These are phyloP conservation scores for Pyrocoelia pectoralis DNA, from an alignment of 2,888 invertebrate species.

Conservation along the genomic window DNA sequence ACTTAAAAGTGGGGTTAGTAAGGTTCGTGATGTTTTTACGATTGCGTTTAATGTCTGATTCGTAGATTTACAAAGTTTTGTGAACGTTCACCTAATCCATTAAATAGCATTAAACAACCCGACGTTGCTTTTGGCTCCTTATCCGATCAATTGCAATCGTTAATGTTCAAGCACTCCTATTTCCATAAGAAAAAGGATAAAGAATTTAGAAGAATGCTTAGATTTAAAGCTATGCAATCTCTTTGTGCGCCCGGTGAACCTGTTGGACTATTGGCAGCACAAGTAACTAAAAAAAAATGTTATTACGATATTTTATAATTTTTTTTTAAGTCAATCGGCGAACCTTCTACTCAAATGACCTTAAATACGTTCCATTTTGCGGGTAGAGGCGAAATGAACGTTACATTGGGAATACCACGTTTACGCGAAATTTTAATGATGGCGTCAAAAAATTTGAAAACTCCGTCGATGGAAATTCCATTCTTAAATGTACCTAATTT, in stretches of 20 bases:
- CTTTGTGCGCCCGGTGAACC: conserved; percentile 93
- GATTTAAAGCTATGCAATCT: conserved; percentile 78
- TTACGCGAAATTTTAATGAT: conserved; percentile 97
- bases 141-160: conserved; percentile 78
- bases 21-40: background rate
- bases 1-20: conserved; percentile 65
- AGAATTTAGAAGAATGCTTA: conserved; percentile 74
- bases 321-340: conserved; percentile 81
- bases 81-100: conserved; percentile 76
- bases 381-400: conserved; percentile 99
- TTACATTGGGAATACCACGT: conserved; percentile 98
- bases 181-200: conserved; percentile 31
- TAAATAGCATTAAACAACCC: conserved; percentile 73
- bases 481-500: conserved; percentile 66
- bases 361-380: conserved; percentile 99
- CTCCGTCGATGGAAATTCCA: conserved; percentile 96
- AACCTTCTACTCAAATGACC: conserved; percentile 99
- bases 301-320: no score
- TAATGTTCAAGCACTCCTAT: conserved; percentile 69
- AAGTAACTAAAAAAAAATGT: conserved; percentile 60
- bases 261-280: conserved; percentile 95
- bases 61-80: conserved; percentile 44
- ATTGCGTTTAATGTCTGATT: conserved; percentile 23
- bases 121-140: conserved; percentile 83
- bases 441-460: conserved; percentile 91